Conservation (phyloP, 2,888 invertebrate species). For the Diaprepes abbreviatus region DNA sequence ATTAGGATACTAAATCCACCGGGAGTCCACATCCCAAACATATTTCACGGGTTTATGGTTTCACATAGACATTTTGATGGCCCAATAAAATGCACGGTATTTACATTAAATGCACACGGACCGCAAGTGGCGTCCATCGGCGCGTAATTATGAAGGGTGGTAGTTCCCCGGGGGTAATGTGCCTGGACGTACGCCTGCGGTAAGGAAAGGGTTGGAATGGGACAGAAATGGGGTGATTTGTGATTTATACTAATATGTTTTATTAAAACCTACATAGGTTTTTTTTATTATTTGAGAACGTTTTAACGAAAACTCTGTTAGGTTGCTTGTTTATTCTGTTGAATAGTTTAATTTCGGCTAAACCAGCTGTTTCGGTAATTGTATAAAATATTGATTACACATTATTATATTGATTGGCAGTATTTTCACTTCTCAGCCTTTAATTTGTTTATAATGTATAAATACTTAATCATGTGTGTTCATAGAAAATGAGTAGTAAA, state of each 20-base stretch:
- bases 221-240: slow-evolving; percentile 39
- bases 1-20: slow-evolving; percentile 35
- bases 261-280: too few species aligned
- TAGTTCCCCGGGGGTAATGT: slow-evolving; percentile 2
- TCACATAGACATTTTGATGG: slow-evolving; percentile 56
- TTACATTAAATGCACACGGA: slow-evolving; percentile 63
- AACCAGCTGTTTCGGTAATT: too few species aligned
- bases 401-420: too few species aligned
- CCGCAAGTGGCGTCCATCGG: slow-evolving; percentile 62
- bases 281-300: too few species aligned
- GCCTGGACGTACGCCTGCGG: slow-evolving; percentile 20
- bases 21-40: slow-evolving; percentile 29
- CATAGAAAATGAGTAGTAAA: too few species aligned
- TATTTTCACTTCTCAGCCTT: too few species aligned
- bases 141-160: slow-evolving; percentile 42
- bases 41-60: slow-evolving; percentile 44
- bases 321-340: too few species aligned
- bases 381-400: too few species aligned
- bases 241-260: slow-evolving; percentile 18
- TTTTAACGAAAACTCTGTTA: too few species aligned
- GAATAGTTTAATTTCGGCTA: too few species aligned
- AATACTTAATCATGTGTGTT: too few species aligned
- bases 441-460: too few species aligned
- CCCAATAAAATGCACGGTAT: slow-evolving; percentile 64
- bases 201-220: slow-evolving; percentile 28